These are phyloP conservation scores for Peromyscus attwateri DNA, from an alignment of 2,797 vertebrate genomes.

Conservation along the genomic window DNA sequence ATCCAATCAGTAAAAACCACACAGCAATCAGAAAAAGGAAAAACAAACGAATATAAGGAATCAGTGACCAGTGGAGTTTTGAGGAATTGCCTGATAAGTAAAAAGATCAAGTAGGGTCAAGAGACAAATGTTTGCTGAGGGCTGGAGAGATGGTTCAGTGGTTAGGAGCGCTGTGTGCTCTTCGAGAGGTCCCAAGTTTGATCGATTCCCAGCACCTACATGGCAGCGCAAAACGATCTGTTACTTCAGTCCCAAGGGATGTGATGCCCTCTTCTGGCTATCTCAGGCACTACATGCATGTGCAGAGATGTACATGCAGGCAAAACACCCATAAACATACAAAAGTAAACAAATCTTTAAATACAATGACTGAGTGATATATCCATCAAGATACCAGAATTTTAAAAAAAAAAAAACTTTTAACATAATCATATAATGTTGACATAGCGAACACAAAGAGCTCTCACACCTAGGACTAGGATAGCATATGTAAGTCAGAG, in stretches of 20 bases:
- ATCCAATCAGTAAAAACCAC: slow-evolving; percentile 41
- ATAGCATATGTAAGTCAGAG: neutral
- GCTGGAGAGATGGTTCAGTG: neutral
- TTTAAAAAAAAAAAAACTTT: neutral
- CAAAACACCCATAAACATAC: neutral
- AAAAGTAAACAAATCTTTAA: neutral
- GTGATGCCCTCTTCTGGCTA: neutral
- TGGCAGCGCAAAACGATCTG: neutral
- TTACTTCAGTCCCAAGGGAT: neutral
- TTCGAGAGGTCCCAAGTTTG: neutral
- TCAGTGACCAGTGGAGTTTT: neutral
- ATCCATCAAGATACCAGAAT: neutral
- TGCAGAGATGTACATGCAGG: neutral
- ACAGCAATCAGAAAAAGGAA: neutral
- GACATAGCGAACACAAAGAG: neutral
- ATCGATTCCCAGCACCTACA: neutral
- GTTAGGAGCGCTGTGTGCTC: neutral
- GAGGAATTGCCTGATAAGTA: neutral
- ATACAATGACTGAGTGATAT: neutral
- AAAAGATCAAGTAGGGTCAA: neutral
- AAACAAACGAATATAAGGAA: neutral
- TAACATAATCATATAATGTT: neutral
- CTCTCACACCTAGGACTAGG: neutral
- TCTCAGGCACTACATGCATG: neutral
- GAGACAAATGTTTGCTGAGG: neutral